phyloP scores from a whole-genome alignment of 2,888 invertebrate genomes.

The Chrysina gloriosa region DNA sequence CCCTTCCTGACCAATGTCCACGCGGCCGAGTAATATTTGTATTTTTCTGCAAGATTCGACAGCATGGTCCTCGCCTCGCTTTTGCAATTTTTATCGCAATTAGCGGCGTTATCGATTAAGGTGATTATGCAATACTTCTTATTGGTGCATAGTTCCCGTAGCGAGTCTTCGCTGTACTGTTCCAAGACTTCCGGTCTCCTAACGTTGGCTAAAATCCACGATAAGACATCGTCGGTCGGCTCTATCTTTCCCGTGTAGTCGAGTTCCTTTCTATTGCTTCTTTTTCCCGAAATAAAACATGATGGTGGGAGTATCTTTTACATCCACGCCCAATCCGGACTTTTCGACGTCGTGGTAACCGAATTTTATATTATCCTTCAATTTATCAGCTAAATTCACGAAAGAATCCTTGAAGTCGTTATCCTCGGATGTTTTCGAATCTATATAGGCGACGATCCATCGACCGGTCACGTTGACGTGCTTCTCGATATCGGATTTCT shows the following conservation, averaged over 20 bases:
- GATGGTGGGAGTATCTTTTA: slow-evolving; percentile 8
- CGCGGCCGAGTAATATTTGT: slow-evolving; percentile 21
- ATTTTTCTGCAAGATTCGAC: slow-evolving; percentile 14
- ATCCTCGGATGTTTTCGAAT: neutral
- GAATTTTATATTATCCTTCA: slow-evolving; percentile 32
- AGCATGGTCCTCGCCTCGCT: neutral
- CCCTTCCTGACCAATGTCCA: slow-evolving; percentile 37
- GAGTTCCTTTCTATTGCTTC: slow-evolving; percentile 23
- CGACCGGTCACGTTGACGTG: slow-evolving; percentile 17
- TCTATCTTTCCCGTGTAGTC: slow-evolving; percentile 25
- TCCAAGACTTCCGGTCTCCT: slow-evolving; percentile 33
- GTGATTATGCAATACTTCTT: slow-evolving; percentile 40
- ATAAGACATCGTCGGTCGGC: slow-evolving; percentile 13
- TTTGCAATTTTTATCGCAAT: slow-evolving; percentile 34
- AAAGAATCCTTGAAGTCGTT: slow-evolving; percentile 16
- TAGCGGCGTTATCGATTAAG: neutral
- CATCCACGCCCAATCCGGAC: neutral
- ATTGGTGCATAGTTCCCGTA: slow-evolving; percentile 27
- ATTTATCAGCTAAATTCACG: slow-evolving; percentile 4
- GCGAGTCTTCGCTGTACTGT: slow-evolving; percentile 11
- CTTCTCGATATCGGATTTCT: slow-evolving; percentile 10
- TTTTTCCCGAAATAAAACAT: slow-evolving; percentile 31
- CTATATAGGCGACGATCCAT: slow-evolving; percentile 38
- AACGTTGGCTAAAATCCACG: slow-evolving; percentile 18
- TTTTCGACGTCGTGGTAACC: slow-evolving; percentile 27